Conservation (phyloP, 2,113 vertebrate species). For the Burhinus bistriatus region DNA sequence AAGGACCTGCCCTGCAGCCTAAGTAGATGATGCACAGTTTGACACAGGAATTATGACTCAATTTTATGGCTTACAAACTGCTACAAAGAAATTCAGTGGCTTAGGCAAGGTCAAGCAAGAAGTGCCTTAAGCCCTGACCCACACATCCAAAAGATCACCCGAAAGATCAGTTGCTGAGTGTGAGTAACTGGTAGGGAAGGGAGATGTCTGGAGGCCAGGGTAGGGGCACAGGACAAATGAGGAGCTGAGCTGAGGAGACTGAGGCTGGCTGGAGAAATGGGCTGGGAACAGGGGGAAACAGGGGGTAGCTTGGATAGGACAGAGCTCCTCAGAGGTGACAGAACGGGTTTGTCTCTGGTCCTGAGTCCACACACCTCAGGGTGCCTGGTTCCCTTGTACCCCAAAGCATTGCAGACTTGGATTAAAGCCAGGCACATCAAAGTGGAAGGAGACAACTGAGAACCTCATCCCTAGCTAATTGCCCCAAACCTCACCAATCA, state of each 20-base stretch:
- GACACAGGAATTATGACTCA: not conserved
- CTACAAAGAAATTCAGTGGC: not conserved
- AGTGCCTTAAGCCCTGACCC: not conserved
- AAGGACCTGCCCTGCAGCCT: not conserved
- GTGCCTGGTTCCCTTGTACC: too few species aligned
- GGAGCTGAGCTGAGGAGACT: not conserved
- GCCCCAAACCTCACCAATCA: not conserved
- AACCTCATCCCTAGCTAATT: not conserved
- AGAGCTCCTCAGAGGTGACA: not conserved
- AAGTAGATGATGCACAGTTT: not conserved
- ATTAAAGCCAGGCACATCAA: not conserved
- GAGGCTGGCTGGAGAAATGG: not conserved
- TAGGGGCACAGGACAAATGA: not conserved
- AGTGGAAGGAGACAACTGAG: not conserved
- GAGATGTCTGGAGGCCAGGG: not conserved
- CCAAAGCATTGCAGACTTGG: not conserved
- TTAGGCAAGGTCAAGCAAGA: not conserved
- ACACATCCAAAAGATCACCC: not conserved
- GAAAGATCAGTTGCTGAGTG: not conserved
- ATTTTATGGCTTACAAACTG: not conserved
- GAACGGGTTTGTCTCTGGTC: not conserved
- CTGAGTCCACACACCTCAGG: not conserved
- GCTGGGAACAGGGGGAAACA: not conserved
- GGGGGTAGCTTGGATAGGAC: not conserved
- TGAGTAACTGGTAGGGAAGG: not conserved